Evolutionary conservation across 1,140 invertebrate genomes (phyloP), one percentile per base, ranked within the genome.

Genomic region (Elymnias hypermnestra): DNA sequence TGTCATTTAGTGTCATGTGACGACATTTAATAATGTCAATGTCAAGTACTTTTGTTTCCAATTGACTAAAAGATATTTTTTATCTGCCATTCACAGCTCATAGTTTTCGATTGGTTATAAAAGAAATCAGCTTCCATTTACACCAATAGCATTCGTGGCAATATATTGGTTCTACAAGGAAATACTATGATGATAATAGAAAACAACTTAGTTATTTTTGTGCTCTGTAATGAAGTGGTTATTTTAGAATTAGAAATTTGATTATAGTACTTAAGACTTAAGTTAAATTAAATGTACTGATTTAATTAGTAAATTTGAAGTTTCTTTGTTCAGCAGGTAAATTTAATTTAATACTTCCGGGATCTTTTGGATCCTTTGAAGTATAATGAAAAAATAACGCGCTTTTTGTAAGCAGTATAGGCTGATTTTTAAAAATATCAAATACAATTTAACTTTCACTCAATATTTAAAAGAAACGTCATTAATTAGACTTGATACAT

Each of bases 1-100:
- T 29, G 26, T 29, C 26, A 13, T 29, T n/a, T 8, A 3, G 22
- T 44, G 45, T 49, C 52, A 54, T 54, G 52, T 55, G 52, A 55
- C 46, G 40, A 41, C 17, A 33, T 22, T 26, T 12, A 17, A 15
- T 40, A 44, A 36, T 25, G 40, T 55, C 46, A 55, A 55, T 39
- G 45, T 55, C 45, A 55, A 28, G 31, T n/a, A 25, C 39, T 22
- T 8, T 15, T 50, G 47, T 50, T 41, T 42, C 19, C 31, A 6
- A 42, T 37, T 37, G 12, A 3, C 17, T 9, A 9, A 26, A 18
- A 45, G 17, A 19, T 23, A 22, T 9, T 8, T 25, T 33, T 15
- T 5, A 2, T 33, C 5, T 10, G 10, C 8, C 15, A 5, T 15
- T 8, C 5, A 33, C n/a, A n/a, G n/a, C n/a, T n/a, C n/a, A 2